These are phyloP conservation scores for Hirtodrosophila confusa DNA, from an alignment of 2,888 invertebrate genomes.

Conservation along the genomic window DNA sequence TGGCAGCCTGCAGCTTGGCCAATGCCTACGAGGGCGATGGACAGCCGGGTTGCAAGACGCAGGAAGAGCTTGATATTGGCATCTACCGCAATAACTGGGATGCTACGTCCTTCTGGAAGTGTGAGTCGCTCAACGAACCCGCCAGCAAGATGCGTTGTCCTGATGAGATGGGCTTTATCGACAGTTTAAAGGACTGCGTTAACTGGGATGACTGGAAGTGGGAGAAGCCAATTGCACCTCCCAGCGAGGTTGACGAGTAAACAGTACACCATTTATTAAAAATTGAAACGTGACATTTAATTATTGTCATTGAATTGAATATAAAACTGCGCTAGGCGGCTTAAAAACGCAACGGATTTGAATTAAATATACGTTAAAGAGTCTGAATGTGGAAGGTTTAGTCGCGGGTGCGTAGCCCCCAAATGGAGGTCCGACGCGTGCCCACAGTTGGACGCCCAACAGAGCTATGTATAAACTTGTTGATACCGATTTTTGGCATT, in stretches of 20 bases:
- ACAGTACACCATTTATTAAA: constrained; percentile 14
- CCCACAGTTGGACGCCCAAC: constrained; percentile 96
- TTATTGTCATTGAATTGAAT: constrained; percentile 62
- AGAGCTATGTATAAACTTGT: constrained; percentile 91
- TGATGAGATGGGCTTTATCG: constrained; percentile 61
- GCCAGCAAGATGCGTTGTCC: constrained; percentile 63
- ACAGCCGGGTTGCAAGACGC: constrained; percentile 72
- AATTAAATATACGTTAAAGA: constrained; percentile 9
- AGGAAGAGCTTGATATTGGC: constrained; percentile 61
- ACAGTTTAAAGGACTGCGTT: constrained; percentile 72
- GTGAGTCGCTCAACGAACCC: constrained; percentile 57
- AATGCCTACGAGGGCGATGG: constrained; percentile 63
- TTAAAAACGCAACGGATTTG: constrained; percentile 28
- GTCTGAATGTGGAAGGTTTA: constrained; percentile 81
- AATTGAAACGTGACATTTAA: constrained; percentile 45
- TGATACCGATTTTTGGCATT: constrained; percentile 88
- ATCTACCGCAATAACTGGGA: constrained; percentile 77
- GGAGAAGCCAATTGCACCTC: constrained; percentile 67
- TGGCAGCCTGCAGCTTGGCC: constrained; percentile 36
- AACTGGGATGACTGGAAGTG: constrained; percentile 78
- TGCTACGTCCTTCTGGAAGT: constrained; percentile 78
- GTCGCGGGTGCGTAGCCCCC: constrained; percentile 94
- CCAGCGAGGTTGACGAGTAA: constrained; percentile 56
- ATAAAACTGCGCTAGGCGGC: constrained; percentile 46
- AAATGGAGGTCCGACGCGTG: constrained; percentile 93